These are phyloP conservation scores for Sander lucioperca DNA, from an alignment of 2,113 vertebrate species.

Conservation along the genomic window DNA sequence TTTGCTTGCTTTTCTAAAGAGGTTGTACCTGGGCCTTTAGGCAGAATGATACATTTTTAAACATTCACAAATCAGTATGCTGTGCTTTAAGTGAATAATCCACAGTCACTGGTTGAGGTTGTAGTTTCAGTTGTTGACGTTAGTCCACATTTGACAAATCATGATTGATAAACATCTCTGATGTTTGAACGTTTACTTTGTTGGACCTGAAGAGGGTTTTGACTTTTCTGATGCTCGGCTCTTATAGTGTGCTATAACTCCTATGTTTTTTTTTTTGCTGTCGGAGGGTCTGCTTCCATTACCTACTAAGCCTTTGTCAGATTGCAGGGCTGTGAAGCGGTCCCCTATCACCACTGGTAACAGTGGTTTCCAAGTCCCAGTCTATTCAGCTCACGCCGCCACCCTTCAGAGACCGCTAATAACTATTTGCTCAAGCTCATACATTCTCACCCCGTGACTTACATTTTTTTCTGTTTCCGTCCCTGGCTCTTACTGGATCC, in stretches of 20 bases:
- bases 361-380: constrained; percentile 66
- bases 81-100: constrained; percentile 30
- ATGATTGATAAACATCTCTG: constrained; percentile 40
- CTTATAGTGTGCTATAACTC: constrained; percentile 52
- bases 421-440: constrained; percentile 84
- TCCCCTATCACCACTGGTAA: constrained; percentile 68
- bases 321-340: constrained; percentile 73
- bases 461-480: constrained; percentile 39
- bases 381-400: constrained; percentile 79
- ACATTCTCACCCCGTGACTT: constrained; percentile 68
- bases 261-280: constrained; percentile 47
- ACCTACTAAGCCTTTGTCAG: constrained; percentile 76
- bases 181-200: constrained; percentile 55
- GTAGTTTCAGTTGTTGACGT: constrained; percentile 14
- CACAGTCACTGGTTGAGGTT: not conserved
- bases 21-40: not conserved
- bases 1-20: constrained; percentile 14
- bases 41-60: constrained; percentile 7
- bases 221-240: constrained; percentile 64
- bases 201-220: constrained; percentile 53
- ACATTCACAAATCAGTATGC: constrained; percentile 14
- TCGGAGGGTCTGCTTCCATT: constrained; percentile 72
- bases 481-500: constrained; percentile 42
- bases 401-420: constrained; percentile 82
- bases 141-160: constrained; percentile 44